Evolutionary conservation across 1,140 invertebrate genomes (phyloP).

Genomic region (Drosophila equinoxialis): DNA sequence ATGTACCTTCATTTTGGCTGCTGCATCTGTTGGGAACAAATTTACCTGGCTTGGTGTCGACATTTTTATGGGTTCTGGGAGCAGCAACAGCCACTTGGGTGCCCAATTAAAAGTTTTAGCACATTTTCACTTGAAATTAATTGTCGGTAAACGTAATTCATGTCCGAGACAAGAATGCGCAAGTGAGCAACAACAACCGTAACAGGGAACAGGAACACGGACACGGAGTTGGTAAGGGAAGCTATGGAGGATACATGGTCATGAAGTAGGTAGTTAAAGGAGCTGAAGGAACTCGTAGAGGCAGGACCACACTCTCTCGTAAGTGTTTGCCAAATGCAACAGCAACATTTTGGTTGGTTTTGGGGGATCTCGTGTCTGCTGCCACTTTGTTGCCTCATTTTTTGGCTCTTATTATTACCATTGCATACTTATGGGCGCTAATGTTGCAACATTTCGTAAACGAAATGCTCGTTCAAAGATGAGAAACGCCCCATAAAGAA

Average conservation of each 20-base stretch:
- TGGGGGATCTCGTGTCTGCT: background rate
- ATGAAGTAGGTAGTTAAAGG: background rate
- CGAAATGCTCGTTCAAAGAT: background rate
- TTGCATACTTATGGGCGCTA: constrained; percentile 63
- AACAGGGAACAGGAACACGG: background rate
- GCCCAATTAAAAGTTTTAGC: constrained; percentile 74
- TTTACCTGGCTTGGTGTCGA: constrained; percentile 71
- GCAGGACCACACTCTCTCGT: background rate
- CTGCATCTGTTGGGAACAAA: constrained; percentile 50
- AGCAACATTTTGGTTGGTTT: constrained; percentile 9
- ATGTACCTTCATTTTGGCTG: background rate
- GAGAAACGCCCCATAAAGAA: background rate
- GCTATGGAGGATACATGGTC: background rate
- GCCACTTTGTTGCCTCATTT: constrained; percentile 37
- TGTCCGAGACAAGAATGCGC: constrained; percentile 73
- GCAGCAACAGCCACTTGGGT: constrained; percentile 51
- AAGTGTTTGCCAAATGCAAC: constrained; percentile 52
- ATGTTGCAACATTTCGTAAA: constrained; percentile 26
- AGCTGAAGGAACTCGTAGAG: background rate
- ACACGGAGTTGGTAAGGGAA: background rate
- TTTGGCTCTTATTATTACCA: constrained; percentile 19
- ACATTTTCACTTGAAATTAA: constrained; percentile 81
- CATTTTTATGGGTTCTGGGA: constrained; percentile 64
- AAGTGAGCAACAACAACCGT: constrained; percentile 26
- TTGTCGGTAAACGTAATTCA: constrained; percentile 81